Evolutionary conservation across 2,113 vertebrate genomes (phyloP).

Genomic region (Telmatochromis sp.): DNA sequence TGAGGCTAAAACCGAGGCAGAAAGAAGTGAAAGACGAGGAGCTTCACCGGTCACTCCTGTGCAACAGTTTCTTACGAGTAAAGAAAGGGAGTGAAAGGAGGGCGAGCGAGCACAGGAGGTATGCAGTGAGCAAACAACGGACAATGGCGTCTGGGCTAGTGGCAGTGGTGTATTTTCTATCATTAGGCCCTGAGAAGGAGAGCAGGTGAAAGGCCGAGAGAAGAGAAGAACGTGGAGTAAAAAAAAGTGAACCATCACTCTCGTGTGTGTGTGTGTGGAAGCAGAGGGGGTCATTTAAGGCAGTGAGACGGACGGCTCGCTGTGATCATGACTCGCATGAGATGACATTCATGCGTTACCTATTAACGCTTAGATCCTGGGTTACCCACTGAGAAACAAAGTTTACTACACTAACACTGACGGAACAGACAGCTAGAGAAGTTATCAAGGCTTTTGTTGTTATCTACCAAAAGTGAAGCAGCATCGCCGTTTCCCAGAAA

Average conservation of each 20-base stretch:
- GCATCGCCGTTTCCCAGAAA: background rate
- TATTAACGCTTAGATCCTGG: constrained; percentile 47
- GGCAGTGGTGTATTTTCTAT: constrained; percentile 29
- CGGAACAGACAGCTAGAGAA: background rate
- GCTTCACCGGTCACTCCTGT: background rate
- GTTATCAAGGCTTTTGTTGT: background rate
- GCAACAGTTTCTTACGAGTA: constrained; percentile 22
- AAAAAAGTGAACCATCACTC: constrained; percentile 2
- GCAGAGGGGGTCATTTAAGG: constrained; percentile 29
- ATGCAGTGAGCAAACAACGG: constrained; percentile 59
- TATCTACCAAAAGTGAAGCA: background rate
- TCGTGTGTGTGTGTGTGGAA: background rate
- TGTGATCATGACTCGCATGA: constrained; percentile 25
- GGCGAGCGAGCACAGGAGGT: constrained; percentile 43
- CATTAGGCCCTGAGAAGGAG: constrained; percentile 25
- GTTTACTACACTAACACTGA: background rate
- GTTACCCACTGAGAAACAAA: background rate
- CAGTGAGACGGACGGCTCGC: background rate
- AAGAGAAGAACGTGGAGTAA: background rate
- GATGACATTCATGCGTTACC: constrained; percentile 47
- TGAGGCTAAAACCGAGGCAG: background rate
- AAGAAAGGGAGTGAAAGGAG: constrained; percentile 28
- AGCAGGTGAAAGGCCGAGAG: constrained; percentile 23
- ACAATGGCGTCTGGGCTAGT: constrained; percentile 61
- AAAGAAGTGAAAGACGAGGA: background rate